Evolutionary conservation across 2,113 vertebrate genomes (phyloP), one percentile per base, ranked within the genome.

Genomic region (Phycodurus eques): DNA sequence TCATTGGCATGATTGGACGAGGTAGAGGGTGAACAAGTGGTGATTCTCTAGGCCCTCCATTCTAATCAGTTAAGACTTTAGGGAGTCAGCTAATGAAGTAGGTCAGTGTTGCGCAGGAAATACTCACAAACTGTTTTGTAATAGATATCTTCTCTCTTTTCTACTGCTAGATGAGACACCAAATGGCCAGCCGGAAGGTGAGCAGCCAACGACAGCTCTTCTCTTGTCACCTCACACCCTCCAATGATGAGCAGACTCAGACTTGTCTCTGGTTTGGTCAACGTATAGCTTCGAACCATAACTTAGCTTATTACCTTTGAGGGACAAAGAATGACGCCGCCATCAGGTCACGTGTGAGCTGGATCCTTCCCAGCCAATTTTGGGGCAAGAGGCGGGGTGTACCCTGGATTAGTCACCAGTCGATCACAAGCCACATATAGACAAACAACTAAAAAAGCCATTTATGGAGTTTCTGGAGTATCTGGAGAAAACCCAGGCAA

Each of bases 111-210:
- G 46, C 22, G 4, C 42, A 22, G 5, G 39, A 65, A 46, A 27
- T 17, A 22, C n/a, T 53, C 19, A 35, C 14, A 22, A 20, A 51
- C 3, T 5, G 31, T 53, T n/a, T 53, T 19, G 46, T 68, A 35
- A 49, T 17, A 70, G 53, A 46, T 80, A 17, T 73, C 14, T 77
- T 56, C 39, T 78, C 69, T 42, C 68, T 72, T 85, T 59, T 88
- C 68, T 76, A 49, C 79, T 56, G 78, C 67, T 80, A 94, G 92
- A 92, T 79, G 85, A 91, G 79, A 81, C 14, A 6, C 43, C 87
- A 62, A 91, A 88, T 49, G 85, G 87, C 72, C 84, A 90, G 61
- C 85, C 92, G 77, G 89, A 88, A 90, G 93, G 93, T 94, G 83
- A 93, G 92, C 91, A 19, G 59, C 12, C 71, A 35, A 60, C 51